Base-by-base conservation (phyloP, 2,113 vertebrate species). In the Neotoma lepida region DNA sequence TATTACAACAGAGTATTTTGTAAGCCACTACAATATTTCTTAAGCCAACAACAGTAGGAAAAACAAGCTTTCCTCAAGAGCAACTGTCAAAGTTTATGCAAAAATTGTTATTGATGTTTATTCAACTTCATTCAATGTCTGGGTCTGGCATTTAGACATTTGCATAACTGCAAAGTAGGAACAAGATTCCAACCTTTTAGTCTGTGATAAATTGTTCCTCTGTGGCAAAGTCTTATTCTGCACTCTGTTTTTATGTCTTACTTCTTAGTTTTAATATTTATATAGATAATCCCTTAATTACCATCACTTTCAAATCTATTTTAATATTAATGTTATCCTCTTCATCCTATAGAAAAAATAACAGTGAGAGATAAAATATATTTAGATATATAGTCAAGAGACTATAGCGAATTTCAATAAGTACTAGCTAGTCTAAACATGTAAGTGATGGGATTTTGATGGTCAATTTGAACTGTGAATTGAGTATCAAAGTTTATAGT, bases 101-200 rank as follows among this genome's bases (percentile, higher is more conserved):
- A 92, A 96, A 97, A 96, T 93, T 93, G 90, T 94, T 97, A 94
- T 86, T 93, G 76, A 88, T 90, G 95, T 95, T 96, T 94, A 90
- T 88, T 95, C 91, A 88, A 90, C 68, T 96, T 96, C 95, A 86
- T 86, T 96, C 71, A 82, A 28, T 89, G 77, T 94, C 88, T 95
- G 88, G 33, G n/a, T 88, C 46, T 93, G 61, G 46, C 88, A 96
- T 93, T 94, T 61, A 86, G 41, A 82, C 41, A 68, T 88, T 77
- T 95, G 71, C 77, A 26, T 41, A 94, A 90, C 51, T 95, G 66
- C 88, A 88, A 95, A 89, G 41, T 68, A 86, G 85, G 41, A 94
- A 82, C 28, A 95, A 87, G 22, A 87, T 93, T 61, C 94, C 76
- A 64, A 46, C 28, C 33, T 82, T 93, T 95, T 80, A 70, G 17